A percentile compares a stretch with the other conserved stretches of the same genome.
Conservation (phyloP, 2,888 invertebrate species). For the Chloromyia formosa region DNA sequence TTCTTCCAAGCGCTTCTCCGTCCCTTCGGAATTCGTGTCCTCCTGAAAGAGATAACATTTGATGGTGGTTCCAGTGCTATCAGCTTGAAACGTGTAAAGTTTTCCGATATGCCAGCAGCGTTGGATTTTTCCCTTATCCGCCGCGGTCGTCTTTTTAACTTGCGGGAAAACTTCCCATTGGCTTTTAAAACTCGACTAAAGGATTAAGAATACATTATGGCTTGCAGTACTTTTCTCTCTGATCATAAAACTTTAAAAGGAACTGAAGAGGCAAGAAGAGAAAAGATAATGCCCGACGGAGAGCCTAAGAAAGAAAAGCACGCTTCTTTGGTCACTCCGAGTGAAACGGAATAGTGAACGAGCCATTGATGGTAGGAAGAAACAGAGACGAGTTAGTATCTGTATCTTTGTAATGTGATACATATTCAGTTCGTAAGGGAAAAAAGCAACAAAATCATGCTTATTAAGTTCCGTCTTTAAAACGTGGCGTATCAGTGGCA, state of each 20-base stretch:
- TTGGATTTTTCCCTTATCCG: background rate
- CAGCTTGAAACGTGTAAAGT: constrained; percentile 34
- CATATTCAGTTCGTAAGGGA: no score
- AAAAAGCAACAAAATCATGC: no score
- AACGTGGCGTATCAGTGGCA: no score
- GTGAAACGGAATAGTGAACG: no score
- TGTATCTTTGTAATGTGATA: no score
- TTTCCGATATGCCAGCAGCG: constrained; percentile 36
- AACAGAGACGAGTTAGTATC: no score
- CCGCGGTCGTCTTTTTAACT: background rate
- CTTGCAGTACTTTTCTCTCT: constrained; percentile 13
- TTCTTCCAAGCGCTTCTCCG: no score
- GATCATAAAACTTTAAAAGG: constrained; percentile 38
- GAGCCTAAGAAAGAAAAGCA: background rate
- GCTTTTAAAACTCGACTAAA: constrained; percentile 41
- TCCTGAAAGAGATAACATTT: constrained; percentile 28
- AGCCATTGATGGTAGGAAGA: no score
- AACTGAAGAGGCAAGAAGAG: constrained; percentile 16
- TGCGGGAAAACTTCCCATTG: constrained; percentile 32
- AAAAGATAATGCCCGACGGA: background rate
- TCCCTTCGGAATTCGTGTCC: no score
- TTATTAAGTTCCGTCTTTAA: no score
- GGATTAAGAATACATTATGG: constrained; percentile 44
- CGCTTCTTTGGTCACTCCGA: no score
- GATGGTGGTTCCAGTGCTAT: constrained; percentile 17